phyloP scores from a whole-genome alignment of 2,888 invertebrate species.

The Ophioninae sp. region DNA sequence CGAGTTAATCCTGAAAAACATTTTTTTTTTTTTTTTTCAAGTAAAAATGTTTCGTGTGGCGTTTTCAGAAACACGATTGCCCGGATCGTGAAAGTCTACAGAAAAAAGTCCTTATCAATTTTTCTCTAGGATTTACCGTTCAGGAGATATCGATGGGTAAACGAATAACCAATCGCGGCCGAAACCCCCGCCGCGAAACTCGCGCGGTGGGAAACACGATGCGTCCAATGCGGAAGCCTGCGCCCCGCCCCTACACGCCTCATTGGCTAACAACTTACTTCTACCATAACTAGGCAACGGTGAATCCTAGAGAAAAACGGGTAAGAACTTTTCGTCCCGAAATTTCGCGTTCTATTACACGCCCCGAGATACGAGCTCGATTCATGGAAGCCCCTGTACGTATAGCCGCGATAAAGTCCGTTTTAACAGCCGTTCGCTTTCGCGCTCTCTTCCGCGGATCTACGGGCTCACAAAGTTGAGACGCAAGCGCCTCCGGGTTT shows the following conservation, averaged over 20 bases:
- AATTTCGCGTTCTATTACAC: not conserved
- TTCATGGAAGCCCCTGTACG: not conserved
- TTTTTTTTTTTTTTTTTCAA: too few species aligned
- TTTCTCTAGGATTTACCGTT: not conserved
- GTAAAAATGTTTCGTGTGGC: not conserved
- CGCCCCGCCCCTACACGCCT: not conserved
- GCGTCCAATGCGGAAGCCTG: too few species aligned
- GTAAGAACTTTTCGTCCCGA: not conserved
- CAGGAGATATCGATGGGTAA: not conserved
- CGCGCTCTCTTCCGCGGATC: constrained; percentile 16
- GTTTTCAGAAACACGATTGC: not conserved
- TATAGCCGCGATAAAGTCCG: not conserved
- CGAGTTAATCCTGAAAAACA: too few species aligned
- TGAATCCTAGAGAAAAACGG: not conserved
- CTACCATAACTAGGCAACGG: not conserved
- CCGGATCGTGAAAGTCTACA: not conserved
- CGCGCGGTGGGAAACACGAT: not conserved
- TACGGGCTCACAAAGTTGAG: constrained; percentile 44
- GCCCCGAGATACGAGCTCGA: not conserved
- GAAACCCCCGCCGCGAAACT: not conserved
- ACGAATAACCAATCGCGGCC: not conserved
- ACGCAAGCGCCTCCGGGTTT: constrained; percentile 31
- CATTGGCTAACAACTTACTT: not conserved
- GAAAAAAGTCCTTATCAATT: not conserved
- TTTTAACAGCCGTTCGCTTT: not conserved